Base-by-base conservation (phyloP, 2,797 vertebrate genomes). In the Poecile montanus region DNA sequence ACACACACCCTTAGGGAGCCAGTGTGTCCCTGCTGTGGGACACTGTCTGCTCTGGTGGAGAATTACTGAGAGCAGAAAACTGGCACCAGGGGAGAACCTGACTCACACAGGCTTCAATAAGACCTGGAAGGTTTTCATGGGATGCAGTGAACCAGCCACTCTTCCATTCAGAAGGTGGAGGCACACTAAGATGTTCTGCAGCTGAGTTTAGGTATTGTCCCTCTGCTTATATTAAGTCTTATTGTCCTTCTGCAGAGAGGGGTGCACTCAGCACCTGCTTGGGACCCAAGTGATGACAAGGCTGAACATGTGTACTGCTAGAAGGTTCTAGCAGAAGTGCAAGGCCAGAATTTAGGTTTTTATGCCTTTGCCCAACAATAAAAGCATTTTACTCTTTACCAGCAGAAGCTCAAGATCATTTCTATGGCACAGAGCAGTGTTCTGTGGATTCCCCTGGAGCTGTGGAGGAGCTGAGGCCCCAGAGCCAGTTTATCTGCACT, bases 391-490 rank as follows among this genome's bases (percentile, higher is more conserved):
- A 23, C 11, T 68, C 3, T 57, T 88, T 44, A 56, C 30, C 29
- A 62, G 17, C 21, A 82, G 71, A 84, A 71, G 23, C 20, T n/a
- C 40, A 16, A 38, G 23, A 36, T 60, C 2, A 11, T 94, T 85
- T 48, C 25, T 26, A 0, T 30, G 36, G 25, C 62, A 42, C 30
- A 54, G 0, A 18, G 29, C 10, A 4, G 20, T 32, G 25, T 15
- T 57, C 6, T 30, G 29, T 23, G 17, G 72, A 26, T 63, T 63
- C 13, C 25, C 20, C 19, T 10, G 14, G 50, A 16, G 17, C 48
- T 53, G 22, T 42, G 23, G 61, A 76, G 51, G 9, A 51, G 42
- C 54, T 79, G 51, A 78, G 47, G 26, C 29, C 38, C 53, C 30
- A 63, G 23, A 74, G 32, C 26, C 56, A 17, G 20, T 44, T 11